Base-by-base conservation (phyloP, 2,888 invertebrate species). In the Apantesis nais region DNA sequence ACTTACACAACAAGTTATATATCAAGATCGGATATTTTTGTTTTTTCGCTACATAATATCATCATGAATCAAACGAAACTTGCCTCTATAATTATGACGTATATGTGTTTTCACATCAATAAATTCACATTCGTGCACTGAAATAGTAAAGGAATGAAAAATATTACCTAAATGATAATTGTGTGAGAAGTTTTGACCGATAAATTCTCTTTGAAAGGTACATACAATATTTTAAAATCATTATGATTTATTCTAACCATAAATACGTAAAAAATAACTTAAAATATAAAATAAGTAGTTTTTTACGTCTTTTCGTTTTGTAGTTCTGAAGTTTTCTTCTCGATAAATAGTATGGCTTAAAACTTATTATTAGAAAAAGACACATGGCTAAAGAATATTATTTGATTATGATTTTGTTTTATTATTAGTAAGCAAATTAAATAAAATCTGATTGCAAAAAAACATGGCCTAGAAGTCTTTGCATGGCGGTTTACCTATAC, bases 61-160 rank as follows among this genome's bases (percentile, higher is more conserved):
- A 31, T 77, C 58, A 31, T 77, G 83, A 81, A 83, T 83, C 82
- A 82, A 78, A 80, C 74, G 67, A 78, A 78, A 91, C 89, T 90
- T 89, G 90, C 90, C 91, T 90, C 75, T 82, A 78, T 69, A 77
- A 73, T 70, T 76, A 77, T 86, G 85, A 82, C 78, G 87, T 77
- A 86, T 88, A 77, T 75, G 68, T 73, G 75, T 84, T 83, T 86
- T 81, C 86, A 85, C 83, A 80, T 87, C 87, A 84, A 85, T 85
- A 79, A 80, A 83, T 82, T 91, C 89, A 91, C 85, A 90, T 89
- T 79, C 88, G 91, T 78, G 92, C 92, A 80, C 93, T 93, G 93
- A 85, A 93, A 93, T 83, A 70, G 80, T 83, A 89, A 86, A 89
- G 91, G 90, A 90, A 93, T 92, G 91, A 91, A 89, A 90, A 90